Evolutionary conservation across 2,797 vertebrate genomes (phyloP).

Genomic region (Galago senegalensis): DNA sequence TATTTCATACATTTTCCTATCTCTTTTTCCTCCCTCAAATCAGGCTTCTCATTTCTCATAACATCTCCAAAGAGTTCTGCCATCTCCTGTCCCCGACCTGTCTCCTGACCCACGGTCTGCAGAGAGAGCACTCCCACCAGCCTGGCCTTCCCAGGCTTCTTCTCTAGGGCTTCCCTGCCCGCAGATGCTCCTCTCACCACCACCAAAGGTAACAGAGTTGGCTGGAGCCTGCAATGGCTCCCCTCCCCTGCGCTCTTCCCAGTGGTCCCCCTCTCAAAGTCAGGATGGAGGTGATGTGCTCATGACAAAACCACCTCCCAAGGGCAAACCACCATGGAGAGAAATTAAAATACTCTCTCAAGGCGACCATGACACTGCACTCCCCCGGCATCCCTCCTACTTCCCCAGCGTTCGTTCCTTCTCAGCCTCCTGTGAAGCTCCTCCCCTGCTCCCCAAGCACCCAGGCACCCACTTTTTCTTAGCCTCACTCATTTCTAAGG

Average conservation of each 20-base stretch:
- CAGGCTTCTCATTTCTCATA: not conserved
- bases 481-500: not conserved
- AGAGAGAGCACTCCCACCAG: not conserved
- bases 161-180: rapidly evolving
- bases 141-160: not conserved
- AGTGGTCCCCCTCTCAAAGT: too few relatives aligned
- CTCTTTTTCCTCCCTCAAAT: not conserved
- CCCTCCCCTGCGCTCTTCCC: not conserved
- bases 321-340: not conserved
- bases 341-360: not conserved
- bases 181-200: rapidly evolving
- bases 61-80: not conserved
- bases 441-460: not conserved
- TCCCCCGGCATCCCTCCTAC: not conserved
- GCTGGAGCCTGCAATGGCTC: not conserved
- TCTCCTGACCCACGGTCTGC: not conserved
- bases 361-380: rapidly evolving
- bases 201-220: not conserved
- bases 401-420: not conserved
- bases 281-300: not conserved
- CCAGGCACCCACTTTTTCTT: not conserved
- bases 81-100: too few relatives aligned
- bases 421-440: not conserved
- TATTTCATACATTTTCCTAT: not conserved
- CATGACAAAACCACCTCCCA: not conserved